A percentile compares a stretch with the other conserved stretches of the same genome.
Conservation (phyloP, 2,797 vertebrate genomes). For the Mus spretus region DNA sequence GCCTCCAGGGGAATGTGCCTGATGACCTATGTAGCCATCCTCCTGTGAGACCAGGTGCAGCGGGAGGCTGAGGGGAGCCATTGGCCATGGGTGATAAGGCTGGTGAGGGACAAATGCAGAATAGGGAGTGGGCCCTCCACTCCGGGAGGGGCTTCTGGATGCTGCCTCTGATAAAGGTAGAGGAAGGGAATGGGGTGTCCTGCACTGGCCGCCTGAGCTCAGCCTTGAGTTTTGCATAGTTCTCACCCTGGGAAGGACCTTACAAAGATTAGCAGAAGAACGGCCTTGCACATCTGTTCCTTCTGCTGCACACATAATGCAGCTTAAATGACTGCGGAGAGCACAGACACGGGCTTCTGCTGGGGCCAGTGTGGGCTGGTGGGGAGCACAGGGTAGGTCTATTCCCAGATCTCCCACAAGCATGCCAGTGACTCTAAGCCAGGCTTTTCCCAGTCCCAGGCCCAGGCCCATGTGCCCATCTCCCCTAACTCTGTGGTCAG, state of each 20-base stretch:
- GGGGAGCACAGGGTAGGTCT: background rate
- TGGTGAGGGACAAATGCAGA: background rate
- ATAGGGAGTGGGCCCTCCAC: rapidly evolving
- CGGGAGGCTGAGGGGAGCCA: background rate
- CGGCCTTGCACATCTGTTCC: rapidly evolving
- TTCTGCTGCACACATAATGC: background rate
- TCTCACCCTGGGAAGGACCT: background rate
- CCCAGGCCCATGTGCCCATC: background rate
- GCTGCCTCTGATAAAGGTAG: background rate
- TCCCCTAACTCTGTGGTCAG: background rate
- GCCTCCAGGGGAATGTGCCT: background rate
- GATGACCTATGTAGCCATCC: background rate
- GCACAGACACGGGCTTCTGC: background rate
- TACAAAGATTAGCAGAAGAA: background rate
- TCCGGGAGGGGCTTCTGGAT: background rate
- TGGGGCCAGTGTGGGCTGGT: background rate
- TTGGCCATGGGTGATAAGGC: background rate
- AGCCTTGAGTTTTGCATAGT: background rate
- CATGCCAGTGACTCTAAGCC: background rate
- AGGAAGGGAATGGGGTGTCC: background rate
- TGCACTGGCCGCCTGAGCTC: too few relatives aligned
- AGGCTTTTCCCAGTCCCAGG: background rate
- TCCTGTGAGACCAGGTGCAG: background rate
- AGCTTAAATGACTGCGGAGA: background rate
- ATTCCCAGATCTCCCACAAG: background rate